Evolutionary conservation across 2,113 vertebrate species (phyloP).

Genomic region (Heterotilapia buettikoferi): DNA sequence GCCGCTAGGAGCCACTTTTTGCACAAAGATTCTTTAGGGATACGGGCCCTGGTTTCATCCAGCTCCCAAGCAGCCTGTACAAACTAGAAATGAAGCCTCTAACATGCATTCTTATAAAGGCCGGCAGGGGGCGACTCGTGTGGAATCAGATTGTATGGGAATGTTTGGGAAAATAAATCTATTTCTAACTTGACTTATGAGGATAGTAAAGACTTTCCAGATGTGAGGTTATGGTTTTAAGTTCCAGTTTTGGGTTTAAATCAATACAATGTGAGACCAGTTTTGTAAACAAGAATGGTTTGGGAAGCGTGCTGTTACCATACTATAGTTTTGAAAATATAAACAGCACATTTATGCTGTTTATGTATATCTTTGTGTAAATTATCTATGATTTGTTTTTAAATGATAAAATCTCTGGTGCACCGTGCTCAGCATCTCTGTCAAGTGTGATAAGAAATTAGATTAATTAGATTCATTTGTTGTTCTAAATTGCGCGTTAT

Average conservation of each 20-base stretch:
- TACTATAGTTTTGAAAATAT: neutral
- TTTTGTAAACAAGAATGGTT: neutral
- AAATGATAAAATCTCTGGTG: neutral
- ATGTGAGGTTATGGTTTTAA: neutral
- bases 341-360: neutral
- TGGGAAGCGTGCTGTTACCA: neutral
- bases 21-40: too few species aligned
- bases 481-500: neutral
- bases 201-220: neutral
- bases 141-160: neutral
- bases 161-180: neutral
- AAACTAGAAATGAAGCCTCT: neutral
- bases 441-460: neutral
- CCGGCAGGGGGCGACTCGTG: neutral
- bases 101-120: neutral
- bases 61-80: neutral
- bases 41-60: neutral
- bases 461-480: neutral
- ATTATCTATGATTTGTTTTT: neutral
- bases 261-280: neutral
- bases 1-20: too few species aligned
- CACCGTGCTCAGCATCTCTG: neutral
- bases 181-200: neutral
- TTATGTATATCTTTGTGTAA: neutral
- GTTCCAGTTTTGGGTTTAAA: neutral